Base-by-base conservation (phyloP, 2,797 vertebrate genomes). In the Poecilia picta region DNA sequence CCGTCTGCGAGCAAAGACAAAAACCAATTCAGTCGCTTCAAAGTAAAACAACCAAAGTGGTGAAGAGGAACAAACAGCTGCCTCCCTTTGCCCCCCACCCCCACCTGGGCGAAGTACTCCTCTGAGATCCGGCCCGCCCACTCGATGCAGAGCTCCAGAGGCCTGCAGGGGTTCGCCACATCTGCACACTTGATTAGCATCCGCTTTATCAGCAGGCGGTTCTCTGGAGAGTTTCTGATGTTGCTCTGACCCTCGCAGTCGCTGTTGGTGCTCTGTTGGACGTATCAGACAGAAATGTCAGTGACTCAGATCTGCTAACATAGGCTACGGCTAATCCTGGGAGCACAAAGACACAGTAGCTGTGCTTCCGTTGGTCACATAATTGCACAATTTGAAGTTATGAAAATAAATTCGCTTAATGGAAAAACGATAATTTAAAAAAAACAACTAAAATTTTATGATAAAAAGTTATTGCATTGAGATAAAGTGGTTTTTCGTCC, bases 151-250 rank as follows among this genome's bases (percentile, higher is more conserved):
- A 97, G 96, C 79, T 98, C 95, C 11, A 97, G 93, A 0, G 97
- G 96, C 33, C 98, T 95, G 94, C 98, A 99, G 1, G 98, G 98
- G 45, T 99, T 99, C 46, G 97, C 97, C 89, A 99, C 97, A n/a
- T 99, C 98, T 0, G 98, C 97, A 79, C 98, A 99, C 91, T 99
- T 99, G 76, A 99, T 98, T 85, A 99, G 81, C 97, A 99, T 99
- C 81, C 98, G 95, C 75, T 98, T 99, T 81, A 99, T 97, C 49
- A 99, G 96, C 85, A 97, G 96, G 0, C 98, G 96, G 89, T 97
- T 98, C 94, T 99, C 98, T 1, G 97, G 96, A 81, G 96, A 96
- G 16, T 95, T 97, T 89, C 97, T 95, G 90, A 97, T 94, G 81
- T 94, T 96, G 83, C 95, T 90, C 66, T 96, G 94, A 28, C 96